Conservation (phyloP, 92 coral and sea anemone genomes). For the Parazoanthus darwini region DNA sequence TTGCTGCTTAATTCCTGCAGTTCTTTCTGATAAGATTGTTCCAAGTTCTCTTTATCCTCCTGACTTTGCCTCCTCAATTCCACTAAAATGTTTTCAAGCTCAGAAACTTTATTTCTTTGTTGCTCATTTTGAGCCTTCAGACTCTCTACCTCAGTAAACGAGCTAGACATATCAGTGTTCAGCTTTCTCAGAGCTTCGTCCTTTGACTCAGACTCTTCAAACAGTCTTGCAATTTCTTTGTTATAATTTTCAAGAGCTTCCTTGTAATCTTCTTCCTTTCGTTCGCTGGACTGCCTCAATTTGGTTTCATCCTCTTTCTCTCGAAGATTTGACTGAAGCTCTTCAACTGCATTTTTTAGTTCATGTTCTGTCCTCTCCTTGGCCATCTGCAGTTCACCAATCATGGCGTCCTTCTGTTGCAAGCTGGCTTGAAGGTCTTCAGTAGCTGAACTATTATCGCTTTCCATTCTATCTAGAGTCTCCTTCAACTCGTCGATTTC, state of each 20-base stretch:
- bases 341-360: constrained; percentile 67
- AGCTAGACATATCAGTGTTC: constrained; percentile 47
- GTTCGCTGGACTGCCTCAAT: constrained; percentile 52
- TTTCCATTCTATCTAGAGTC: constrained; percentile 7
- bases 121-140: constrained; percentile 53
- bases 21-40: constrained; percentile 68
- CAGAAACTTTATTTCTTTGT: constrained; percentile 54
- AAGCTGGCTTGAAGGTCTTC: constrained; percentile 71
- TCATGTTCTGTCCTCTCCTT: background rate
- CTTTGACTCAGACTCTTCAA: constrained; percentile 49
- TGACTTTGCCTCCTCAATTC: constrained; percentile 57
- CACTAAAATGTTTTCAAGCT: constrained; percentile 61
- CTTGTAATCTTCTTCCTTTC: constrained; percentile 55
- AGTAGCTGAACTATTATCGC: constrained; percentile 60
- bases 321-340: constrained; percentile 60
- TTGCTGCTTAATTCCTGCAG: constrained; percentile 55
- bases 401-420: constrained; percentile 69
- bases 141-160: constrained; percentile 49
- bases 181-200: constrained; percentile 45
- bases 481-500: constrained; percentile 26
- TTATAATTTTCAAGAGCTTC: constrained; percentile 59
- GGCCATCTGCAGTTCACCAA: constrained; percentile 50
- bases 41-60: constrained; percentile 66
- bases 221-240: constrained; percentile 56
- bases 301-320: constrained; percentile 68